Percentiles rank a stretch among this genome's conserved stretches.
These are phyloP conservation scores for Aphaenogaster floridana DNA, from an alignment of 1,140 invertebrate species.

Conservation along the genomic window DNA sequence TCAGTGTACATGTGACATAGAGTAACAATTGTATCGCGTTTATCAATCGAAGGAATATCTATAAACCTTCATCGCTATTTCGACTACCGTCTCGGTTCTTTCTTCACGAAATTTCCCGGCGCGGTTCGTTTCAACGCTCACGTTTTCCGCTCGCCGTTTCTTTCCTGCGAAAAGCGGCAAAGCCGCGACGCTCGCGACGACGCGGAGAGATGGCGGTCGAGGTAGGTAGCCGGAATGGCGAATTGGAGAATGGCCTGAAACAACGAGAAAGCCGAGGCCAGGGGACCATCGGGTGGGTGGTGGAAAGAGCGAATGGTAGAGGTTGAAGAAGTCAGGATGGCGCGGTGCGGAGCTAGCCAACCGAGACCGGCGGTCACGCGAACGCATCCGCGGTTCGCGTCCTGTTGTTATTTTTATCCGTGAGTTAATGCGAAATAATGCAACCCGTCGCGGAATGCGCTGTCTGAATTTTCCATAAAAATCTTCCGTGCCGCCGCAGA, in stretches of 20 bases:
- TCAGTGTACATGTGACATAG: too few relatives aligned
- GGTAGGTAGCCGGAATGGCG: conserved; percentile 43
- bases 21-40: not conserved
- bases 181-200: not conserved
- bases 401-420: conserved; percentile 63
- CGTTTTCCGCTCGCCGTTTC: not conserved
- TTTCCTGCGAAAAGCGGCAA: not conserved
- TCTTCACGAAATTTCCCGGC: not conserved
- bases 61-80: not conserved
- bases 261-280: conserved; percentile 54
- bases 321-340: conserved; percentile 72
- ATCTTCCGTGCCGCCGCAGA: not conserved
- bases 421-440: conserved; percentile 68
- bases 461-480: conserved; percentile 45
- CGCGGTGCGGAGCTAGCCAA: conserved; percentile 69
- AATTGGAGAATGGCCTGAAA: conserved; percentile 55
- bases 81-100: not conserved
- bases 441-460: conserved; percentile 22
- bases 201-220: conserved; percentile 37
- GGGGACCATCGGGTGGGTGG: conserved; percentile 31
- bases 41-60: not conserved
- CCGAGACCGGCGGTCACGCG: conserved; percentile 74
- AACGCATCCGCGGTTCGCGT: conserved; percentile 60
- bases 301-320: conserved; percentile 56
- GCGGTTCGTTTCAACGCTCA: not conserved